Evolutionary conservation across 1,140 invertebrate genomes (phyloP), one percentile per base, ranked within the genome.

Genomic region (Popillia japonica): DNA sequence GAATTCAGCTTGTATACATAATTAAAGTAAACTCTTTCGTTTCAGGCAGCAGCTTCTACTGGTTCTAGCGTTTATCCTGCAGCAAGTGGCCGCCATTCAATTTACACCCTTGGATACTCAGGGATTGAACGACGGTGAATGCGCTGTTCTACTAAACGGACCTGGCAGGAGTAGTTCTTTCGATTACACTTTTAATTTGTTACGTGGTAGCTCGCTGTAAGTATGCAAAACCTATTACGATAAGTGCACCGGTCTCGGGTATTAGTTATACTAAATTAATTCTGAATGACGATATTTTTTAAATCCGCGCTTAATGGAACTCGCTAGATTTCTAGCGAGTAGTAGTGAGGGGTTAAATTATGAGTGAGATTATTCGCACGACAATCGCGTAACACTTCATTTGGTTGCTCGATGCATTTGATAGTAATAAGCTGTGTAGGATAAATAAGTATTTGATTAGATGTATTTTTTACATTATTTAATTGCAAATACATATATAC

Each of bases 111-210:
- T 85, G n/a, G 81, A 86, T 78, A 79, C 88, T 10, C 20, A 82
- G 27, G 83, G 85, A 0, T 80, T 81, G 34, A 85, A 83, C 0
- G 88, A 90, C 80, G 88, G 89, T 75, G 94, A 95, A 80, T 96
- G 94, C 85, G 94, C 94, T 7, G 87, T 96, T 22, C 87, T 95
- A 79, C 86, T 96, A 61, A 90, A 92, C 77, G 92, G 93, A 17
- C 91, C 91, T 0, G 94, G 93, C 78, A 90, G 93, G 80, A 93
- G 92, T 78, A 94, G 91, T 78, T 90, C 92, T 40, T 96, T 93
- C 83, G 94, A 96, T 86, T 96, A 95, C 85, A 94, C 93, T 81
- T 90, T 93, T 77, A 96, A 96, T 87, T 89, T 95, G 74, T 89
- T 96, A 7, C 90, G 94, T 82, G 94, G 92, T 79, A 87, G 85